Evolutionary conservation across 2,888 invertebrate genomes (phyloP), one percentile per base, ranked within the genome.

Genomic region (Stratiomys singularior): DNA sequence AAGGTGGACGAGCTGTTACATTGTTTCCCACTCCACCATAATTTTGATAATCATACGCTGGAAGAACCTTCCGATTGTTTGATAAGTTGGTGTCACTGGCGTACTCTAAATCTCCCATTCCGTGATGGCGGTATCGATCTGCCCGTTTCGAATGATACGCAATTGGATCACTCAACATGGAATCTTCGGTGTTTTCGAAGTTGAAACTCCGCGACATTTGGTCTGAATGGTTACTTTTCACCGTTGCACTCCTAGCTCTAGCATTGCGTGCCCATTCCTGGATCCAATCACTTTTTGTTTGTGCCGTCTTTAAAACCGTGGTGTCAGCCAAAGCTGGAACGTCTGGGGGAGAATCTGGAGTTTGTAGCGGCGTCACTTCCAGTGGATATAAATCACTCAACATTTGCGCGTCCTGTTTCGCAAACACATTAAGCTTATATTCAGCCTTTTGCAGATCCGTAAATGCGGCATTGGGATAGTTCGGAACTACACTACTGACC

Each of bases 211-310:
- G 85, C 37, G 87, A 86, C 87, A 87, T 87, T 64, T 79, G 80
- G 18, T 79, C 76, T 76, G 78, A 81, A 78, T 78, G 77, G 1
- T 66, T 69, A 18, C 79, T 81, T n/a, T 79, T 79, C 1, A 83
- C 84, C 5, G 81, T 78, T 0, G 86, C 85, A 76, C 86, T 87
- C n/a, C 86, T 83, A 0, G 87, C 87, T 0, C 87, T 83, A 0
- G 90, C 91, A 83, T 91, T 91, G 46, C 90, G 89, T 0, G 91
- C 91, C 91, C 91, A 91, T 80, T 91, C 91, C 81, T 91, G 90
- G 0, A 91, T 91, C 91, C 91, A 91, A 76, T 87, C 87, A 80
- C 85, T 85, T 78, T 87, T 87, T 0, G 86, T 86, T 79, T 86
- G 85, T 0, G 85, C 87, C 4, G 86, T 85, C 80, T 86, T 84